Percentiles rank a stretch among this genome's conserved stretches.
Evolutionary conservation across 2,888 invertebrate genomes (phyloP).

Genomic region (Serripes groenlandicus): DNA sequence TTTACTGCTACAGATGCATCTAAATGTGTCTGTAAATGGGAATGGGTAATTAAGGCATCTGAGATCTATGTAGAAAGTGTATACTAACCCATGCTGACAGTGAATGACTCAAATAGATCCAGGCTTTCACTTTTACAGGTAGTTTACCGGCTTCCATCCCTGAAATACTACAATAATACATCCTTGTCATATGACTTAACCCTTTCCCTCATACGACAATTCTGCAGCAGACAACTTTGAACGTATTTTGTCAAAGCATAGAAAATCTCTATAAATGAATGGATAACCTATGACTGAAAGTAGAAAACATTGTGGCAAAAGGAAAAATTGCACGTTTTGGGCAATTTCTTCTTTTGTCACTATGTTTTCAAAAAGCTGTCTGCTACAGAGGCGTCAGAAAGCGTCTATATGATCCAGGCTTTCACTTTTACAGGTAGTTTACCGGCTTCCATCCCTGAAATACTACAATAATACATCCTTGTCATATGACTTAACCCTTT

Average conservation of each 20-base stretch:
- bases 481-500: no score
- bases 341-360: neutral
- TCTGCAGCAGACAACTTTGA: no score
- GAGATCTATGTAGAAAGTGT: neutral
- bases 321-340: neutral
- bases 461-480: neutral
- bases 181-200: no score
- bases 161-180: neutral
- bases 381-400: neutral
- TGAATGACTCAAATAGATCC: constrained; percentile 85
- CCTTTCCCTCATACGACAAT: no score
- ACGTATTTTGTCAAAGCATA: no score
- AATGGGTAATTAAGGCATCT: no score
- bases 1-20: no score
- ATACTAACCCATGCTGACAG: constrained; percentile 86
- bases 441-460: constrained; percentile 8
- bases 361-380: neutral
- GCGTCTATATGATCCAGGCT: no score
- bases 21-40: no score
- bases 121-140: constrained; percentile 71
- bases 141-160: constrained; percentile 27
- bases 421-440: constrained; percentile 69
- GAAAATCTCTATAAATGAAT: no score
- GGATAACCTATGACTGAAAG: no score
- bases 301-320: neutral